Conservation (phyloP, 2,113 vertebrate species). For the Solea solea region DNA sequence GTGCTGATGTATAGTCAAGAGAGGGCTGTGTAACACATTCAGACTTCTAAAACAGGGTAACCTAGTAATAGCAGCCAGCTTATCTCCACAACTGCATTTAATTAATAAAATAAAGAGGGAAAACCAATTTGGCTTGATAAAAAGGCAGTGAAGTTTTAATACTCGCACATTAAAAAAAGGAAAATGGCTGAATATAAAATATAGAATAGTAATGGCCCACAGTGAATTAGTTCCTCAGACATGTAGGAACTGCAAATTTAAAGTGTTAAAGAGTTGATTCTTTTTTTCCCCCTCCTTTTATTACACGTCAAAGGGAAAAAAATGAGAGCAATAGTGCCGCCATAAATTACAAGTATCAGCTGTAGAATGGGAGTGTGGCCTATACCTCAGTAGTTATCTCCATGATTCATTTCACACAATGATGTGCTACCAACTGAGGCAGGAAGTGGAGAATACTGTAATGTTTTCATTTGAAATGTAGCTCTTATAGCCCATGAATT, state of each 20-base stretch:
- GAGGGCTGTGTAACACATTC: too few relatives aligned
- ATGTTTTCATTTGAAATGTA: slow-evolving; percentile 57
- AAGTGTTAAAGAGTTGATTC: not conserved
- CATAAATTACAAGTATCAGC: slow-evolving; percentile 24
- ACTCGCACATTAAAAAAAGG: not conserved
- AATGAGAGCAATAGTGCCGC: slow-evolving; percentile 12
- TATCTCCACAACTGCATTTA: not conserved
- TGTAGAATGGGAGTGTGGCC: slow-evolving; percentile 6
- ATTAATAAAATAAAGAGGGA: not conserved
- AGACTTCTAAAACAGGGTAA: not conserved
- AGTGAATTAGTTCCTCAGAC: not conserved
- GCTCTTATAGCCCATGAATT: slow-evolving; percentile 12
- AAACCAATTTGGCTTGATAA: not conserved
- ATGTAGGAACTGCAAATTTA: not conserved
- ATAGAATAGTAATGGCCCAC: not conserved
- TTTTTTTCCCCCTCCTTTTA: not conserved
- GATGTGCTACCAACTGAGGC: slow-evolving; percentile 49
- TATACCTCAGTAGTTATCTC: slow-evolving; percentile 10
- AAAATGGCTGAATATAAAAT: not conserved
- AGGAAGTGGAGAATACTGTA: slow-evolving; percentile 36
- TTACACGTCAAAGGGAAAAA: slow-evolving; percentile 5
- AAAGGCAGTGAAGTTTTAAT: not conserved
- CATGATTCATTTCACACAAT: slow-evolving; percentile 31
- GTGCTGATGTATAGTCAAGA: too few relatives aligned
- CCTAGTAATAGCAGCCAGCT: not conserved